phyloP scores from a whole-genome alignment of 1,140 invertebrate genomes.

The Drosophila saltans region DNA sequence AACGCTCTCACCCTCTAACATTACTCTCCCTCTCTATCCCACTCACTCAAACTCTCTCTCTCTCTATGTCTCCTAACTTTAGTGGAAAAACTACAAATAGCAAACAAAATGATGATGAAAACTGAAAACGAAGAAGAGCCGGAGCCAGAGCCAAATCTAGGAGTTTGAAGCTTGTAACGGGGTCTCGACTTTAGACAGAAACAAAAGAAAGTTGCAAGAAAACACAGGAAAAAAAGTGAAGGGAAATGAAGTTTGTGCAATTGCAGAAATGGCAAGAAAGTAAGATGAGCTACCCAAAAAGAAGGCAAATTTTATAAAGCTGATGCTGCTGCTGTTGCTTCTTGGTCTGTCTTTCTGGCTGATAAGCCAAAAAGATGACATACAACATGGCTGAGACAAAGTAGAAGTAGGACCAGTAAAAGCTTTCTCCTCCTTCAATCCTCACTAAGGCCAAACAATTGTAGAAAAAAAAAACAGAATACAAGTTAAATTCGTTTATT shows the following conservation, averaged over 20 bases:
- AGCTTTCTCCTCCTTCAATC: slow-evolving; percentile 7
- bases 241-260: slow-evolving; percentile 35
- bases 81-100: slow-evolving; percentile 31
- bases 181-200: slow-evolving; percentile 57
- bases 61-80: slow-evolving; percentile 10
- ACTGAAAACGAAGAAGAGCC: slow-evolving; percentile 6
- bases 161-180: slow-evolving; percentile 28
- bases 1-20: not conserved
- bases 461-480: not conserved
- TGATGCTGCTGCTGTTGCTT: slow-evolving; percentile 55
- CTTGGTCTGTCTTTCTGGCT: slow-evolving; percentile 34
- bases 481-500: not conserved
- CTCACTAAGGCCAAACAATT: not conserved
- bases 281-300: slow-evolving; percentile 45
- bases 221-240: slow-evolving; percentile 33
- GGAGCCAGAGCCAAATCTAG: not conserved
- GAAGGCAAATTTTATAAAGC: slow-evolving; percentile 59
- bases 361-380: slow-evolving; percentile 79
- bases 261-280: slow-evolving; percentile 35
- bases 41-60: not conserved
- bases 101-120: slow-evolving; percentile 32
- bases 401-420: slow-evolving; percentile 2
- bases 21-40: not conserved
- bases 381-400: slow-evolving; percentile 32
- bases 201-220: slow-evolving; percentile 51